Evolutionary conservation across 2,888 invertebrate genomes (phyloP), one percentile per base, ranked within the genome.

Genomic region (Leucophenga montana): DNA sequence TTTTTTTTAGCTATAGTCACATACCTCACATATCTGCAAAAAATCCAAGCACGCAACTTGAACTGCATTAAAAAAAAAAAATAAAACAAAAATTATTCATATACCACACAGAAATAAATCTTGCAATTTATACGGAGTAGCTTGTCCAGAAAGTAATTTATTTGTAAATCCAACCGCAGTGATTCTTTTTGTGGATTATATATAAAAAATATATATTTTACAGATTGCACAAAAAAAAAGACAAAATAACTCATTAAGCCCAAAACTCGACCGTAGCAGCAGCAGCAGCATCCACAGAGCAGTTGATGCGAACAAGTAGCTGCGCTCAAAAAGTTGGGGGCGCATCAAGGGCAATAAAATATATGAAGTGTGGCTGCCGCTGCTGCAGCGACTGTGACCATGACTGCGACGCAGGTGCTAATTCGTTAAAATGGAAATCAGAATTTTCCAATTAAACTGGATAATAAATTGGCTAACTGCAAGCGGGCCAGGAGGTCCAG

Each of bases 391-490:
- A 11, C 16, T 16, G 22, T 20, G 22, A 54, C 54, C 22, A 54
- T 16, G 46, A 61, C 31, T 48, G 39, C 84, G 81, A 83, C 81
- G 84, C 81, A 81, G 81, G 81, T 81, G 81, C 81, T 84, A 81
- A 81, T 81, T 81, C 81, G 81, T 81, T 81, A 81, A 84, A 81
- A 81, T 81, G 81, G 81, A 81, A 81, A 81, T 81, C 81, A 84
- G 84, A 81, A 81, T 81, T 81, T 81, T 81, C 84, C 81, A 81
- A 81, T 81, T 81, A 81, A 81, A 84, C 82, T 84, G 81, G 81
- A 81, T 84, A 81, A 81, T 81, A 81, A 81, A 81, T 81, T 83
- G 81, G 84, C 83, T 77, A 78, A 76, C 70, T 73, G 68, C 61
- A 67, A 48, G 44, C 56, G 39, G 48, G 48, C 48, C 46, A 64